These are phyloP conservation scores for Erinaceus europaeus DNA, from an alignment of 2,113 vertebrate species.

Conservation along the genomic window DNA sequence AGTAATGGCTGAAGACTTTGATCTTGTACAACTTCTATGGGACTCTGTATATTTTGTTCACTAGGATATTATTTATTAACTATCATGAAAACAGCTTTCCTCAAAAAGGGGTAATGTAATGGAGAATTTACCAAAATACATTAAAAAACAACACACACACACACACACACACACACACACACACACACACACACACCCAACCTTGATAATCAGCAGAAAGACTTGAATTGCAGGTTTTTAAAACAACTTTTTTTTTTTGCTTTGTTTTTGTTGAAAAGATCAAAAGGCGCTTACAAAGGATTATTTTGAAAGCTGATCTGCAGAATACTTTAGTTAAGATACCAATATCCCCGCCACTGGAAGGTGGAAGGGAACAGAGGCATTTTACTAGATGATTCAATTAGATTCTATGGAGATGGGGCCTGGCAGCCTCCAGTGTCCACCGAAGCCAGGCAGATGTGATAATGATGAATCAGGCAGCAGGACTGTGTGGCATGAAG, in stretches of 20 bases:
- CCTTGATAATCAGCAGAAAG: slow-evolving; percentile 4
- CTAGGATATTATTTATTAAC: slow-evolving; percentile 8
- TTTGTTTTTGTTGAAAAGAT: neutral
- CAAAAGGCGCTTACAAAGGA: neutral
- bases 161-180: too few relatives aligned
- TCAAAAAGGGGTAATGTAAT: neutral
- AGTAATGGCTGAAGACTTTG: neutral
- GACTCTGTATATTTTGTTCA: neutral
- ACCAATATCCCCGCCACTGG: neutral
- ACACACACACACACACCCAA: too few relatives aligned
- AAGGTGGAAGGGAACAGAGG: neutral
- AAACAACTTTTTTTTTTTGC: slow-evolving; percentile 14
- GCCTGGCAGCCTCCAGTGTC: neutral
- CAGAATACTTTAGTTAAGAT: neutral
- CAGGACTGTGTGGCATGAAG: fast-evolving
- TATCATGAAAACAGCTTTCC: neutral
- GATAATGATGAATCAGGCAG: neutral
- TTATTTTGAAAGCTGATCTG: slow-evolving; percentile 2
- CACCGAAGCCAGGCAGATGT: neutral
- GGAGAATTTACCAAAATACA: slow-evolving; percentile 13
- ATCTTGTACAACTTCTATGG: neutral
- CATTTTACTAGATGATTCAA: slow-evolving; percentile 1
- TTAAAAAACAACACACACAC: neutral
- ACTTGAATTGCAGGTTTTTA: slow-evolving; percentile 17
- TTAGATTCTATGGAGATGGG: neutral